These are phyloP conservation scores for Pollimyrus isidori DNA, from an alignment of 2,113 vertebrate species.

Conservation along the genomic window DNA sequence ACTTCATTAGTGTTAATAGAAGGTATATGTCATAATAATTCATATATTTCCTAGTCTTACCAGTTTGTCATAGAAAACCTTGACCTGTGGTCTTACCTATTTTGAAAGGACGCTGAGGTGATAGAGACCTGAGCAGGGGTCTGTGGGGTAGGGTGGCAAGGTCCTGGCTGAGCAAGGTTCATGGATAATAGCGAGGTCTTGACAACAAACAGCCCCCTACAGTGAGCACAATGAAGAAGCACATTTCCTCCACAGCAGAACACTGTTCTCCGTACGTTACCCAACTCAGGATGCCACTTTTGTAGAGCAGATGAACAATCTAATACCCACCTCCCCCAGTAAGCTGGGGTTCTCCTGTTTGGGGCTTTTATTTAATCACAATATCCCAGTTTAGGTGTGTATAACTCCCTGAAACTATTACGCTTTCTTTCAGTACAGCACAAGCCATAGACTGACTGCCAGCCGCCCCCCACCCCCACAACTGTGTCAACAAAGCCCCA, in stretches of 20 bases:
- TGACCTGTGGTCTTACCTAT: neutral
- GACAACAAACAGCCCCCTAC: neutral
- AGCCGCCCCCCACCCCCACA: neutral
- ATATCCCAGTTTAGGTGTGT: neutral
- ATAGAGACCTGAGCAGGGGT: neutral
- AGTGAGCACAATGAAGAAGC: constrained; percentile 71
- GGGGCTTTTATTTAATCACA: neutral
- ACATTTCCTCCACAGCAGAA: constrained; percentile 75
- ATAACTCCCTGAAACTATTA: neutral
- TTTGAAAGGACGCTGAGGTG: neutral
- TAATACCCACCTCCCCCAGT: neutral
- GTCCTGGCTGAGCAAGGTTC: neutral
- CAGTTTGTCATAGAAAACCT: neutral
- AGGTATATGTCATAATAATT: neutral
- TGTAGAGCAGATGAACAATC: constrained; percentile 51
- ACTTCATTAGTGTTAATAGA: neutral
- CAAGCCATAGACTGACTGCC: neutral
- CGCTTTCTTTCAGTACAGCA: neutral
- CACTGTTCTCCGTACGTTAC: constrained; percentile 58
- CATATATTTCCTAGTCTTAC: neutral
- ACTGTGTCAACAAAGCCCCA: neutral
- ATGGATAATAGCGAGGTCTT: neutral
- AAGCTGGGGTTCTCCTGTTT: neutral
- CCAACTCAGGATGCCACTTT: constrained; percentile 70
- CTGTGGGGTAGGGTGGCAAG: neutral